These are phyloP conservation scores for Hystrix cristata DNA, from an alignment of 2,113 vertebrate species.

Conservation along the genomic window DNA sequence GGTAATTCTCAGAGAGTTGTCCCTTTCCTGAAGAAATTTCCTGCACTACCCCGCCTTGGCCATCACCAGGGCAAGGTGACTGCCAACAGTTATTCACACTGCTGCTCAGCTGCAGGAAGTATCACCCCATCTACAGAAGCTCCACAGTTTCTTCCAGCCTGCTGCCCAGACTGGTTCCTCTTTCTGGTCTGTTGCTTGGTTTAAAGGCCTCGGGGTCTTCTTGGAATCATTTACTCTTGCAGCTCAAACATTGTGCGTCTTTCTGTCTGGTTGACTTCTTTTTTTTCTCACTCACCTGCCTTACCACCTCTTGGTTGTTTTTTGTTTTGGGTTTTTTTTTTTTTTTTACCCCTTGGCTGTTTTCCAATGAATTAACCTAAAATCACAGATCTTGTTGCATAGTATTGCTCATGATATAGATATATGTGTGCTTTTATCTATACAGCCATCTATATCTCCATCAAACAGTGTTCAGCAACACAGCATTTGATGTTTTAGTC, in stretches of 20 bases:
- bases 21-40: not conserved
- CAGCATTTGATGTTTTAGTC: not conserved
- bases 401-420: not conserved
- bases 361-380: conserved; percentile 12
- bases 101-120: not conserved
- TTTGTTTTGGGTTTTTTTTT: too few relatives aligned
- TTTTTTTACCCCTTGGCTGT: not conserved
- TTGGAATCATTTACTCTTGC: not conserved
- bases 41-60: not conserved
- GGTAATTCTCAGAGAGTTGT: not conserved
- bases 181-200: not conserved
- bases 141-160: not conserved
- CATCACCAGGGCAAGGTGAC: not conserved
- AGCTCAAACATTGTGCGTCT: not conserved
- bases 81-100: not conserved
- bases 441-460: not conserved
- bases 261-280: not conserved
- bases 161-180: not conserved
- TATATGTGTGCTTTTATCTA: not conserved
- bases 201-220: not conserved
- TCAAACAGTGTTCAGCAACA: not conserved
- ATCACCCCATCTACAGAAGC: not conserved
- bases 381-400: not conserved
- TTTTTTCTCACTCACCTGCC: not conserved
- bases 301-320: not conserved